These are phyloP conservation scores for Megamerina dolium DNA, from an alignment of 2,888 invertebrate species.

Conservation along the genomic window DNA sequence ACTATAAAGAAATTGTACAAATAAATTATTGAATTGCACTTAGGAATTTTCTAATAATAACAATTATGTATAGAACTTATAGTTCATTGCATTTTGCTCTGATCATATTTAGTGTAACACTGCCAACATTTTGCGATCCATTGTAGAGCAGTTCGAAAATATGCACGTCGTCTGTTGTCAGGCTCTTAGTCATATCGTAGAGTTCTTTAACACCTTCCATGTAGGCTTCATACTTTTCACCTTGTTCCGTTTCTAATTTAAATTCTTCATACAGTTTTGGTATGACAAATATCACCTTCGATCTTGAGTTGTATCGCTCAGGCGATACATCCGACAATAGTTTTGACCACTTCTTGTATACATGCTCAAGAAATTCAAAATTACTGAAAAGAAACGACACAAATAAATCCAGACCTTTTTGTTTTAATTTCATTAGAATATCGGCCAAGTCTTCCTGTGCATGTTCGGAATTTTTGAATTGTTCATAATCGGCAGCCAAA, in stretches of 20 bases:
- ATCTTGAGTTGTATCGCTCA: conserved; percentile 19
- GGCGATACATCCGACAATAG: conserved; percentile 20
- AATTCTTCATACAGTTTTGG: conserved; percentile 31
- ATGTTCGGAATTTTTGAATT: conserved; percentile 18
- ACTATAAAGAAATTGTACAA: too few species aligned
- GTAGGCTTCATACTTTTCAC: conserved; percentile 33
- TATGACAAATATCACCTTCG: conserved; percentile 27
- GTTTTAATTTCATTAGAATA: conserved; percentile 28
- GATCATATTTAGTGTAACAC: conserved; percentile 38
- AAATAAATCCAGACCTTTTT: conserved; percentile 36
- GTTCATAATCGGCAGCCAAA: conserved; percentile 26
- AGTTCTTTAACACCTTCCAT: conserved; percentile 24
- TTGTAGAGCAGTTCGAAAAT: conserved; percentile 36
- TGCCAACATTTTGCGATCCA: conserved; percentile 39
- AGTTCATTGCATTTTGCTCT: conserved; percentile 31
- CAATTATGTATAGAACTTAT: too few species aligned
- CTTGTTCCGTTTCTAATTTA: conserved; percentile 35
- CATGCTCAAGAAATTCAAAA: conserved; percentile 37
- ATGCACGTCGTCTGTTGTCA: conserved; percentile 27
- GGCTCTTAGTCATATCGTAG: conserved; percentile 26
- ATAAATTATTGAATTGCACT: too few species aligned
- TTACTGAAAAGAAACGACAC: conserved; percentile 39
- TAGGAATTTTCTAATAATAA: too few species aligned
- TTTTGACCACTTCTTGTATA: conserved; percentile 32
- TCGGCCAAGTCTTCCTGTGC: conserved; percentile 27